Conservation (phyloP, 2,797 vertebrate species). For the Poecile montanus region DNA sequence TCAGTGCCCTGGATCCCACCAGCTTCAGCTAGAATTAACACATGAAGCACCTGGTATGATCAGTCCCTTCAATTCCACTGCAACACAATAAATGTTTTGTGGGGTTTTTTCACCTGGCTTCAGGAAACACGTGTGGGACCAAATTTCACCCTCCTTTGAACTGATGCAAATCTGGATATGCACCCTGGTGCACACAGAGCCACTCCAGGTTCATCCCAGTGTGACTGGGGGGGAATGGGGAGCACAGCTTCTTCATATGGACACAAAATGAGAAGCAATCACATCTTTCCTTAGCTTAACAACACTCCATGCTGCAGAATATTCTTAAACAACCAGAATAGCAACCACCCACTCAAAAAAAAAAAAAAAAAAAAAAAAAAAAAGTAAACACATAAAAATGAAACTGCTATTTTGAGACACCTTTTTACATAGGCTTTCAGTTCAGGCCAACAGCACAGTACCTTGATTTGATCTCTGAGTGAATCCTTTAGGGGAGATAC, state of each 20-base stretch:
- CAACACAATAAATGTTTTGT: neutral
- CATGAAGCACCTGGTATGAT: neutral
- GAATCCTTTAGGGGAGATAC: neutral
- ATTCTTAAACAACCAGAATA: slow-evolving; percentile 1
- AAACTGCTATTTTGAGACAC: slow-evolving; percentile 44
- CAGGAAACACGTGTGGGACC: neutral
- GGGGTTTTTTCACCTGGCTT: neutral
- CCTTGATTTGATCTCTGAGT: neutral
- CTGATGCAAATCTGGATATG: neutral
- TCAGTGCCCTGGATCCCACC: neutral
- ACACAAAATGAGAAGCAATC: neutral
- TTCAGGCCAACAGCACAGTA: neutral
- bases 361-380: neutral
- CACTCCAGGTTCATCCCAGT: neutral
- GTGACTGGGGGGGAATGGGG: neutral
- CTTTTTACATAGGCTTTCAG: neutral
- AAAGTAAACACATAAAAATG: neutral
- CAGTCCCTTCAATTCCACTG: neutral
- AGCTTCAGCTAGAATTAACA: neutral
- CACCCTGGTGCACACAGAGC: neutral
- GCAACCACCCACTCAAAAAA: slow-evolving; percentile 20
- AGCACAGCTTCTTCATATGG: neutral
- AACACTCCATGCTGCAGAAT: neutral
- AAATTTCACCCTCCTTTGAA: neutral
- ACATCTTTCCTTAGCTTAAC: neutral